Percentiles rank a stretch among this genome's conserved stretches.
Evolutionary conservation across 2,113 vertebrate genomes (phyloP).

Genomic region (Ellobius talpinus): DNA sequence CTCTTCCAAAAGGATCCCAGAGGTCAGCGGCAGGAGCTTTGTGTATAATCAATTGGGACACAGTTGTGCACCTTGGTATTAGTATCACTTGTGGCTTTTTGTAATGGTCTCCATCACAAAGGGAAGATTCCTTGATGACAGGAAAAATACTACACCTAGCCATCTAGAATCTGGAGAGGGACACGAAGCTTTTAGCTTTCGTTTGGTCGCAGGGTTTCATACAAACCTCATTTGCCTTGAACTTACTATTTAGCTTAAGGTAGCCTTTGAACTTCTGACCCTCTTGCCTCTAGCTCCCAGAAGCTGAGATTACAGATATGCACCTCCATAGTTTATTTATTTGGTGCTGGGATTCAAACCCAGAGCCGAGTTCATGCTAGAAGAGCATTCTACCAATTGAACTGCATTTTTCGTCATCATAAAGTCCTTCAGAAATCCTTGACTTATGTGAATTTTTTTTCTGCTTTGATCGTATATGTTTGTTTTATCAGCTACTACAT

Average conservation of each 20-base stretch:
- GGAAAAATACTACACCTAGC: not conserved
- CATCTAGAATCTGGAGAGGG: not conserved
- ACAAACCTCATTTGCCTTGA: not conserved
- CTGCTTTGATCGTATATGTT: not conserved
- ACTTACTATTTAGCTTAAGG: not conserved
- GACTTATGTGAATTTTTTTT: not conserved
- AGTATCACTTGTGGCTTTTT: not conserved
- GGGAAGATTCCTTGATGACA: no score
- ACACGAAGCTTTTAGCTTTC: not conserved
- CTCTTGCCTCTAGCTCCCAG: not conserved
- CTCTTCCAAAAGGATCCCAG: not conserved
- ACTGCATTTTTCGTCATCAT: not conserved
- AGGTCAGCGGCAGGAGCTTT: not conserved
- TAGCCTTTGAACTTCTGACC: not conserved
- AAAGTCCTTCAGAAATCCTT: not conserved
- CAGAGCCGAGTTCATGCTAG: not conserved
- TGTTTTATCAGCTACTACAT: not conserved
- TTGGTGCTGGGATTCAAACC: not conserved
- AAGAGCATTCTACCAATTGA: not conserved
- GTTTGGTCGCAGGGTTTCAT: not conserved
- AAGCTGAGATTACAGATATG: not conserved
- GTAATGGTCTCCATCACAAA: not conserved
- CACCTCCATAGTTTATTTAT: no score
- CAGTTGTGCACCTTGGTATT: not conserved
- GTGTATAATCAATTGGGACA: not conserved